phyloP scores from a whole-genome alignment of 2,113 vertebrate genomes.

The Aramus guarauna region DNA sequence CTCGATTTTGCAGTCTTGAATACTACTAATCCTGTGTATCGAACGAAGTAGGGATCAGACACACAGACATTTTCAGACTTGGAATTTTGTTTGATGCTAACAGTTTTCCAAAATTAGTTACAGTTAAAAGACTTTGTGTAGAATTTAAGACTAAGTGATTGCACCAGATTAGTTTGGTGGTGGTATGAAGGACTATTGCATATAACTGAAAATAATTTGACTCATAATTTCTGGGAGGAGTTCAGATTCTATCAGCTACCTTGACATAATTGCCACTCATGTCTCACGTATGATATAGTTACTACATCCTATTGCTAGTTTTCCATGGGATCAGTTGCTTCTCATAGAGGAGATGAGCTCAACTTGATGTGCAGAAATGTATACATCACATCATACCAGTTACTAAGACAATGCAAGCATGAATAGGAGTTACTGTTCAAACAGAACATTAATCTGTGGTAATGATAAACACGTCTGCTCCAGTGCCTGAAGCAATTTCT shows the following conservation, averaged over 20 bases:
- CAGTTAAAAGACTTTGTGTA: neutral
- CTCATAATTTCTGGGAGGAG: neutral
- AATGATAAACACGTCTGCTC: slow-evolving; percentile 30
- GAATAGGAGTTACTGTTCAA: neutral
- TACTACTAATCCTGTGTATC: neutral
- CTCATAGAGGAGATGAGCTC: neutral
- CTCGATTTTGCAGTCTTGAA: neutral
- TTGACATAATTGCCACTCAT: neutral
- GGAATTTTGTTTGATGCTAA: neutral
- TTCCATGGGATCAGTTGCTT: neutral
- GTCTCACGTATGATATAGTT: neutral
- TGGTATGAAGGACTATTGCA: neutral
- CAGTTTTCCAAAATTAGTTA: neutral
- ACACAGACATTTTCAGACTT: neutral
- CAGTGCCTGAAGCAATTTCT: slow-evolving; percentile 26
- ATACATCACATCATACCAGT: neutral
- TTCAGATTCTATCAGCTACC: neutral
- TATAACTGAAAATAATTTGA: neutral
- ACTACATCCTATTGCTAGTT: neutral
- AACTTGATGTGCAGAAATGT: neutral
- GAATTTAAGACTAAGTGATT: neutral
- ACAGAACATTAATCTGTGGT: neutral
- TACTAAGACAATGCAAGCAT: neutral
- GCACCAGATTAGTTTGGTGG: neutral
- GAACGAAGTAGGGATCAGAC: neutral